phyloP scores from a whole-genome alignment of 2,888 invertebrate genomes.

The Tricholauxania praeusta region DNA sequence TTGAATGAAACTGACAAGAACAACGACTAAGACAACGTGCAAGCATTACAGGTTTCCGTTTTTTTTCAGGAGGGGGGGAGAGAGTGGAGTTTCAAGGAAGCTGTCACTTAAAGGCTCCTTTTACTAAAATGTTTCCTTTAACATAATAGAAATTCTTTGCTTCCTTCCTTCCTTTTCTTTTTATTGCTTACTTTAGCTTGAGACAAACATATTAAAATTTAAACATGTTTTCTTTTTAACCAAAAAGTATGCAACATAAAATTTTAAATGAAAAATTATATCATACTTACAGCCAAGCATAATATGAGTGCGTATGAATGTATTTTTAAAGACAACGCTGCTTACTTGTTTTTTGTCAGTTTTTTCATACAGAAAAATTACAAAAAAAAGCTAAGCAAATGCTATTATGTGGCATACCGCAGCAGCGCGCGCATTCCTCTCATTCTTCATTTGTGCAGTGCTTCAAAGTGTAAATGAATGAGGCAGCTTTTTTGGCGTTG shows the following conservation, averaged over 20 bases:
- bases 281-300: conserved; percentile 36
- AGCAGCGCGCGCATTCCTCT: conserved; percentile 36
- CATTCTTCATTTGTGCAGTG: not conserved
- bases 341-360: conserved; percentile 21
- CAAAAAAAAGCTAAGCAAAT: conserved; percentile 45
- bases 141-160: conserved; percentile 8
- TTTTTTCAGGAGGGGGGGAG: too few relatives aligned
- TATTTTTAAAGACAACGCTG: conserved; percentile 13
- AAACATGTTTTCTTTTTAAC: conserved; percentile 22
- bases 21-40: too few relatives aligned
- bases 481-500: conserved; percentile 24
- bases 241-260: conserved; percentile 11
- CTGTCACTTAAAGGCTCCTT: conserved; percentile 11
- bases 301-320: not conserved
- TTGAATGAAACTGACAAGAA: not conserved
- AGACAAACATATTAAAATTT: conserved; percentile 32
- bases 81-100: too few relatives aligned
- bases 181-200: too few relatives aligned
- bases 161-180: not conserved
- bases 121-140: conserved; percentile 10
- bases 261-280: conserved; percentile 31
- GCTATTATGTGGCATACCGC: conserved; percentile 56
- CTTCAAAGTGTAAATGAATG: conserved; percentile 25
- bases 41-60: too few relatives aligned
- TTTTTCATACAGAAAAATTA: conserved; percentile 58